phyloP scores from a whole-genome alignment of 2,113 vertebrate species.

The Eclectus roratus region DNA sequence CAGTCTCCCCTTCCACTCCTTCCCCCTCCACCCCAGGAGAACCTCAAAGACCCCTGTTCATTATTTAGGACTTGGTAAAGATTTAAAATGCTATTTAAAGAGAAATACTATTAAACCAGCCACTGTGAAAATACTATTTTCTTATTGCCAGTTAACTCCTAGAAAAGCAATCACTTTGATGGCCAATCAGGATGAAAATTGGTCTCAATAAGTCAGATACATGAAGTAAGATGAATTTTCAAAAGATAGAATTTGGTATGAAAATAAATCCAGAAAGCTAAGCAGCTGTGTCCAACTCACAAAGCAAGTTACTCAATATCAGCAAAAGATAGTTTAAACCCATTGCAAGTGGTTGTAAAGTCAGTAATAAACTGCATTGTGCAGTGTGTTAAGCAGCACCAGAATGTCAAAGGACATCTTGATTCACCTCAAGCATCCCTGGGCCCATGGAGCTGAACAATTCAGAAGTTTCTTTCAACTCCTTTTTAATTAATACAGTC shows the following conservation, averaged over 20 bases:
- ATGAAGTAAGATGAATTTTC: background rate
- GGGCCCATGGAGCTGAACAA: background rate
- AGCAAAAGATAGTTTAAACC: background rate
- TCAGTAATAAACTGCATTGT: background rate
- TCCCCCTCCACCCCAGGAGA: background rate
- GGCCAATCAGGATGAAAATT: background rate
- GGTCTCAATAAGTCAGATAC: background rate
- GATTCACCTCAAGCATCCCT: background rate
- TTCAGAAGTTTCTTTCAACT: background rate
- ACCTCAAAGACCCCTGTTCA: background rate
- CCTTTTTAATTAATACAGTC: background rate
- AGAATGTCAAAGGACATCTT: background rate
- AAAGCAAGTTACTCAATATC: background rate
- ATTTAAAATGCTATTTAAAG: background rate
- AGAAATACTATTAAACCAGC: background rate
- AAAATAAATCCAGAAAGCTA: background rate
- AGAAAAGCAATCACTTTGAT: background rate
- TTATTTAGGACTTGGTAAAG: background rate
- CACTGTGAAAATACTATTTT: background rate
- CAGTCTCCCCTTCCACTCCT: background rate
- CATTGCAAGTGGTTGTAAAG: background rate
- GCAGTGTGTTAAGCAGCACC: fast-evolving
- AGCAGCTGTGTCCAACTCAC: background rate
- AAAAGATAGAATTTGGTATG: background rate
- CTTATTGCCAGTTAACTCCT: background rate